Evolutionary conservation across 1,140 invertebrate species (phyloP), one percentile per base, ranked within the genome.

Genomic region (Lethrus apterus): DNA sequence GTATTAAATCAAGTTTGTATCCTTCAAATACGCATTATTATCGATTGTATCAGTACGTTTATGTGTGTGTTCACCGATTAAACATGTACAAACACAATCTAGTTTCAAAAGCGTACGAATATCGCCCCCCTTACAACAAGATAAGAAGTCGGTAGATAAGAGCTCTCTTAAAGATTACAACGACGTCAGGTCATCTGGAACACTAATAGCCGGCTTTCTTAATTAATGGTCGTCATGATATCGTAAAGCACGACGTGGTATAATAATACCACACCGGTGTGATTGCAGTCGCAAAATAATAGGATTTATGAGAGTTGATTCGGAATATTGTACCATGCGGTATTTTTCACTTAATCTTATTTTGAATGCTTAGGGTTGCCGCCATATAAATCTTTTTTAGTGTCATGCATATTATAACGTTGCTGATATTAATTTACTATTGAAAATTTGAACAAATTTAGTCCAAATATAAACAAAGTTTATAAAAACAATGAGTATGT

Each of bases 131-230:
- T n/a, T 5, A 7, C n/a, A 5, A 26, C 23, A 26, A 2, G 24
- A 29, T 29, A 42, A 30, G 19, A 9, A 42, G 8, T 11, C 40
- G 40, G 24, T 29, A 30, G 40, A 29, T 19, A 26, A 26, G 15
- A 42, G 40, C 26, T 42, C 21, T 24, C 40, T n/a, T n/a, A n/a
- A n/a, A n/a, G 40, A 29, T 42, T 42, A 21, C n/a, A 42, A 15
- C 40, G 23, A 29, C 17, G 11, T 17, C 40, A 42, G 40, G 40
- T 42, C 23, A 42, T 42, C 40, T 30, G 23, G 40, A 42, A 42
- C 40, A 30, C 40, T 26, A 42, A 30, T 29, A 26, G 21, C 40
- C 19, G 40, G 15, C 40, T 30, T 14, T 24, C 23, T 13, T 42
- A 42, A 42, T 42, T 42, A 42, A 42, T 42, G 40, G 14, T 10